Base-by-base conservation (phyloP, 1,140 invertebrate species). In the Cydia amplana region DNA sequence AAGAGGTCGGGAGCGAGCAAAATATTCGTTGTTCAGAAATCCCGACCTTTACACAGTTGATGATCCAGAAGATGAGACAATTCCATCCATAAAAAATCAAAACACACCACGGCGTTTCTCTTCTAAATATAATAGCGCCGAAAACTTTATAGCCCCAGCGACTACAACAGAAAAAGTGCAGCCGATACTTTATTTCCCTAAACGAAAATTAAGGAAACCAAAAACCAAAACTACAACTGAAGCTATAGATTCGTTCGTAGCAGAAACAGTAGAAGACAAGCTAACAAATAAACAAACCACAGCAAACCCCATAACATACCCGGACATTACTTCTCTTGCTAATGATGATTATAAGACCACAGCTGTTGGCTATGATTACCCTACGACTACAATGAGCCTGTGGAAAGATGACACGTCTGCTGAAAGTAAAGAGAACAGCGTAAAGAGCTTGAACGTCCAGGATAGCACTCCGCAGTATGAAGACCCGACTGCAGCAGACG, bases 21-120 rank as follows among this genome's bases (percentile, higher is more conserved):
- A 91, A 72, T 72, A 90, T 4, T 92, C 91, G 1, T 85, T 89
- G 18, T 92, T 92, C 75, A 87, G 85, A 76, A 91, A 91, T 55
- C 89, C 89, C 16, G 76, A 85, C 25, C 67, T 87, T 1, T 91
- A 87, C 65, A 82, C 86, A 55, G 74, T 86, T 55, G 80, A 84
- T 18, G 82, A 86, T 49, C 85, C 90, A 25, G 85, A 87, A 1
- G 78, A 79, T 28, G 78, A 80, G 28, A 80, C 81, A n/a, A 78
- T 78, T 23, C 36, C 55, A 12, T 1, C 28, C 10, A n/a, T 12
- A 79, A 79, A 28, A 79, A 64, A 9, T 36, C 9, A 36, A 64
- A 18, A 43, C 9, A 14, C 60, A 51, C n/a, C 46, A 10, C 16
- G 64, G 12, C 64, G 64, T 67, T 67, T 67, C 5, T 67, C 64